Evolutionary conservation across 2,797 vertebrate species (phyloP).

Genomic region (Smutsia temminckii): DNA sequence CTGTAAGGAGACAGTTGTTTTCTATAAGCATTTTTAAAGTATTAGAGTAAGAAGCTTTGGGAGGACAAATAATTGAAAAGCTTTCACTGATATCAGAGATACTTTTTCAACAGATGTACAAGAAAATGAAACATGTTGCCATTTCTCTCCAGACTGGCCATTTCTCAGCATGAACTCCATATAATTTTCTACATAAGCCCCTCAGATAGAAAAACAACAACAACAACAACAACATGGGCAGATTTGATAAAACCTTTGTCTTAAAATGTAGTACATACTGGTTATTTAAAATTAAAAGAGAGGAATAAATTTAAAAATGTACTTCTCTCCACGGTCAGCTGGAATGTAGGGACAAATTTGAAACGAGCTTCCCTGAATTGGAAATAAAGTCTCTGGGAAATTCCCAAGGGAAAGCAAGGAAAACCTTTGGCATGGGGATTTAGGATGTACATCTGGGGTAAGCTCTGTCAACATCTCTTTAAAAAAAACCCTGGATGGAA

Average conservation of each 20-base stretch:
- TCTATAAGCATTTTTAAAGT: background rate
- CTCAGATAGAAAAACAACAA: background rate
- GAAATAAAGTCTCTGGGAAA: conserved; percentile 8
- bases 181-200: background rate
- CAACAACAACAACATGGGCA: background rate
- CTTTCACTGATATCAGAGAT: background rate
- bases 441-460: background rate
- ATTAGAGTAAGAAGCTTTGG: background rate
- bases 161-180: background rate
- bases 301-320: background rate
- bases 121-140: conserved; percentile 13
- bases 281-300: background rate
- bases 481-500: background rate
- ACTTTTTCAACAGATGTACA: background rate
- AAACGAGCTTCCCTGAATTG: background rate
- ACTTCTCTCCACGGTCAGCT: background rate
- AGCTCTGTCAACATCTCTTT: conserved; percentile 34
- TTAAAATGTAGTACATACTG: background rate
- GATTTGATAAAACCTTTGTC: background rate
- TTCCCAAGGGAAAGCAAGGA: background rate
- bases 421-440: background rate
- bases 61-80: conserved; percentile 2
- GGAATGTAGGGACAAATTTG: background rate
- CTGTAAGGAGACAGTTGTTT: background rate
- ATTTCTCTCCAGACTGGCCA: background rate